Base-by-base conservation (phyloP, 92 coral and sea anemone genomes). In the Porites lobata region DNA sequence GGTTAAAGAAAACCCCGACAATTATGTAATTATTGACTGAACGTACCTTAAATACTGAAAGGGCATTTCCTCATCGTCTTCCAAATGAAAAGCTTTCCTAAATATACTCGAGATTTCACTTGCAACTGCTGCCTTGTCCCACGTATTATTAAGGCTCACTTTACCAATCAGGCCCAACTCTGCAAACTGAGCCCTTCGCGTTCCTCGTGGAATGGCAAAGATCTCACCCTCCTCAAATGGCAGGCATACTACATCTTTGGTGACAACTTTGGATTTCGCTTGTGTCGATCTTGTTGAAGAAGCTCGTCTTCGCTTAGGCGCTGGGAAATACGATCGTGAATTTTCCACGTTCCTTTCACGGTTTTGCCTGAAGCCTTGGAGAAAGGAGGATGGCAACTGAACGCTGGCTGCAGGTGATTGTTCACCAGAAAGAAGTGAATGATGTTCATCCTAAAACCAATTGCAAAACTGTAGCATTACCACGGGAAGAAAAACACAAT, bases 161-260 rank as follows among this genome's bases (percentile, higher is more conserved):
- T 26, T 26, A 26, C 29, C 29, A 26, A 26, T 26, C 29, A 26
- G 29, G 29, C 29, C 29, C 29, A 26, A 26, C 29, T 26, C 29
- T 26, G 2, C 29, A 0, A 26, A 26, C 1, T 26, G 29, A 26
- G 29, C 29, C 29, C 29, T 26, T 26, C 29, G 2, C 2, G 29
- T 1, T 26, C 29, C 86, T 68, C 65, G 77, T 68, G 77, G 77
- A 65, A 81, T 81, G 76, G 86, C 76, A 67, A 64, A 51, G 66
- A 65, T 15, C 8, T 81, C 85, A 69, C 86, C 86, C 63, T 43
- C 51, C 51, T 69, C 76, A 43, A 29, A 82, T 53, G 86, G 51
- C 3, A 82, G 3, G 53, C 78, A 82, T 26, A 82, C 86, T 1
- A 82, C 86, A 82, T 69, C 86, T 73, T 82, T 82, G 77, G 86